Conservation (phyloP, 1,140 invertebrate genomes). For the Drosophila melanica region DNA sequence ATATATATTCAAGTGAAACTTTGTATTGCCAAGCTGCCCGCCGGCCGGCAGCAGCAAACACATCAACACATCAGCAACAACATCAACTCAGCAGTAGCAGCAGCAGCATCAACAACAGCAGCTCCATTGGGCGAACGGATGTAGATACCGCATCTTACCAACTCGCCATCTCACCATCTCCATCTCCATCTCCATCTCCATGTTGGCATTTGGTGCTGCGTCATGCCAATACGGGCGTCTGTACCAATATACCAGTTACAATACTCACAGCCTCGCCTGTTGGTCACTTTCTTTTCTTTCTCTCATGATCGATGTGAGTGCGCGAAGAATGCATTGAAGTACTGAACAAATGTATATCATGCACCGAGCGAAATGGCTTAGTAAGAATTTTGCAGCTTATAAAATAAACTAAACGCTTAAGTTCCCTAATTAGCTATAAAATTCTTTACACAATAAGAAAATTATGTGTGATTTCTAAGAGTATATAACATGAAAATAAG, state of each 20-base stretch:
- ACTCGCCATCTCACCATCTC: conserved; percentile 9
- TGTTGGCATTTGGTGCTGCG: conserved; percentile 15
- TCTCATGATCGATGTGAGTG: conserved; percentile 45
- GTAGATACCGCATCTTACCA: conserved; percentile 33
- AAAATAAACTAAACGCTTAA: background rate
- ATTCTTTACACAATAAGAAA: too few species aligned
- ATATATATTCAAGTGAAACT: conserved; percentile 67
- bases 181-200: conserved; percentile 2
- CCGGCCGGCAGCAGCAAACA: conserved; percentile 22
- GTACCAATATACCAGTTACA: conserved; percentile 41
- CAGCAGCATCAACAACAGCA: background rate
- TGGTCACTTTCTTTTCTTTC: conserved; percentile 56
- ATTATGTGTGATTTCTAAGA: background rate
- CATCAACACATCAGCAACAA: conserved; percentile 24
- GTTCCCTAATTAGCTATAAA: too few species aligned
- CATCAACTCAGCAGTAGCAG: background rate
- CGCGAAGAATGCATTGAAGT: conserved; percentile 43
- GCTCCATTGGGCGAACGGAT: conserved; percentile 34
- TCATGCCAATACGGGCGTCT: conserved; percentile 17
- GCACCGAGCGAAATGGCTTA: conserved; percentile 23
- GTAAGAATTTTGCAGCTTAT: background rate
- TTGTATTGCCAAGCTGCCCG: conserved; percentile 29
- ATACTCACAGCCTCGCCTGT: conserved; percentile 22
- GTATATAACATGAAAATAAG: background rate
- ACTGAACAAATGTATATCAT: conserved; percentile 21